Percentiles rank a stretch among this genome's conserved stretches.
phyloP scores from a whole-genome alignment of 2,797 vertebrate genomes.

The Vultur gryphus region DNA sequence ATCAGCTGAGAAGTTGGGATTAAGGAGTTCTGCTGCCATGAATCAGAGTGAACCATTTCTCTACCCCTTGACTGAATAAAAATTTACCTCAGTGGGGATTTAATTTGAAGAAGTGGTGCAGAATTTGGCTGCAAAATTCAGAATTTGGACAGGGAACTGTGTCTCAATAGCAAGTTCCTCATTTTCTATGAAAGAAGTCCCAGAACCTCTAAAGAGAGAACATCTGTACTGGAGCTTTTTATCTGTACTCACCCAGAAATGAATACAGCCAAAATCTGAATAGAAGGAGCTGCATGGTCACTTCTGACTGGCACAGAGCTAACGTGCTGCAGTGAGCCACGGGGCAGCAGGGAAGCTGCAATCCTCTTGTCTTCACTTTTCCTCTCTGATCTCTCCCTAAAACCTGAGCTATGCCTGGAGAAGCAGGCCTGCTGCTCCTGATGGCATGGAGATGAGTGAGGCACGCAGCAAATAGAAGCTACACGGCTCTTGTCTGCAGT shows the following conservation, averaged over 20 bases:
- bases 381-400: not conserved
- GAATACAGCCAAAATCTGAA: not conserved
- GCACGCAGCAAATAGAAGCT: not conserved
- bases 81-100: not conserved
- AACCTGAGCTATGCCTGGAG: not conserved
- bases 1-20: not conserved
- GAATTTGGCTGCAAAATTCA: not conserved
- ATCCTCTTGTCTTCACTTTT: not conserved
- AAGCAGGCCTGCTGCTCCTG: not conserved
- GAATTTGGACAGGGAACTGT: not conserved
- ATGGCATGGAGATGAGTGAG: too few relatives aligned
- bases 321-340: not conserved
- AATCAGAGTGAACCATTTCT: not conserved
- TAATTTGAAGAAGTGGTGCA: not conserved
- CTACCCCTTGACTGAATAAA: not conserved
- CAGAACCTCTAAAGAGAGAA: not conserved
- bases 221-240: not conserved
- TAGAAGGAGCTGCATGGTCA: not conserved
- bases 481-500: not conserved
- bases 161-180: not conserved
- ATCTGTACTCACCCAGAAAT: not conserved
- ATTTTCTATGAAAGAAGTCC: not conserved
- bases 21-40: not conserved
- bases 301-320: not conserved
- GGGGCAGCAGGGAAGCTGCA: not conserved